Evolutionary conservation across 2,797 vertebrate genomes (phyloP), one percentile per base, ranked within the genome.

Genomic region (Pagetopsis macropterus): DNA sequence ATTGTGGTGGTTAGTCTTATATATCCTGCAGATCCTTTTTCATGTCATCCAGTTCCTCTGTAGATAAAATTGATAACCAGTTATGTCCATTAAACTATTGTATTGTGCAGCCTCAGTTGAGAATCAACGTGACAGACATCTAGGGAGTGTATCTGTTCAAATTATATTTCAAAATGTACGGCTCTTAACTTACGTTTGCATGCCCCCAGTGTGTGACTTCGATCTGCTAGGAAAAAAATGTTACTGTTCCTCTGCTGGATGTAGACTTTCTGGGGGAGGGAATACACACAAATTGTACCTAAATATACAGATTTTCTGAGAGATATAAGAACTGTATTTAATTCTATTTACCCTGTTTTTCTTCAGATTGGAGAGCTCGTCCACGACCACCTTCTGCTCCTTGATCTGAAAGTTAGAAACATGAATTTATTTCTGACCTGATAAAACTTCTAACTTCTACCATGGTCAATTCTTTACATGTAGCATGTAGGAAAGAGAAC

Each of bases 311-410:
- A 37, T 37, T 37, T 37, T 37, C 7, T 9, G 33, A 37, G 33
- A 9, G 33, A 37, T 37, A 37, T 5, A 37, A 37, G 5, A 37
- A 37, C 8, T 37, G 33, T 37, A 27, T 27, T 27, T 27, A 27
- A 37, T 9, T 65, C 2, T 31, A 46, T 94, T 95, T 84, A 97
- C 98, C 85, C 96, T 91, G 86, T 87, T 96, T 85, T 97, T 98
- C 95, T 97, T 99, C 89, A 99, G 90, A 87, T 96, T 98, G 40
- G 95, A 98, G 54, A 99, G 94, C 73, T 99, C 98, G 90, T 99
- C 97, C 19, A 98, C 88, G 9, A 96, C 76, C 85, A 98, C 52
- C 63, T 97, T 98, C 87, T 98, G 96, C 86, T 98, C 97, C 84
- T 95, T 97, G 66, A 98, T 95, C 98, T 99, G 87, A 1, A 72